Percentiles rank a stretch among this genome's conserved stretches.
phyloP scores from a whole-genome alignment of 2,797 vertebrate genomes.

The Pachyuromys duprasi region DNA sequence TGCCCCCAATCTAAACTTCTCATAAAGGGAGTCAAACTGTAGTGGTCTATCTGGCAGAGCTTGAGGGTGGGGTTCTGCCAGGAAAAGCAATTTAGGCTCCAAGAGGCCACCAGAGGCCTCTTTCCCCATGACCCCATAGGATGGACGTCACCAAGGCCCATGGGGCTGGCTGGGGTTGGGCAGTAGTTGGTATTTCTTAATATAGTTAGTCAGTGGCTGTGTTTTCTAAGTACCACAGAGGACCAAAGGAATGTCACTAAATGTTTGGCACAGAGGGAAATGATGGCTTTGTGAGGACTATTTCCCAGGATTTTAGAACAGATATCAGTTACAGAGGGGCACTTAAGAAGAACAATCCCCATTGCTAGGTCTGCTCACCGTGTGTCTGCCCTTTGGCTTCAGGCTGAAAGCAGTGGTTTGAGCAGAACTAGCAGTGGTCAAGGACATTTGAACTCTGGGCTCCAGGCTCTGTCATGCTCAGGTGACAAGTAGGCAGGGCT shows the following conservation, averaged over 20 bases:
- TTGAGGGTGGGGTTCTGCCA: constrained; percentile 52
- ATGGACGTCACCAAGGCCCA: constrained; percentile 67
- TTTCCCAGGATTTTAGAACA: constrained; percentile 69
- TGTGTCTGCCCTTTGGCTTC: no score
- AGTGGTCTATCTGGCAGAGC: constrained; percentile 57
- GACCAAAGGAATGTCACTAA: constrained; percentile 73
- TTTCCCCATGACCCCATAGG: constrained; percentile 76
- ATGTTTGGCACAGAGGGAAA: constrained; percentile 40
- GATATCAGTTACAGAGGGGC: neutral
- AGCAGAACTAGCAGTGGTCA: neutral
- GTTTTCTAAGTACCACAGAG: constrained; percentile 74
- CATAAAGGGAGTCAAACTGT: constrained; percentile 1
- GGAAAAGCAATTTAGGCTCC: constrained; percentile 77
- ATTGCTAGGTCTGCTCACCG: neutral
- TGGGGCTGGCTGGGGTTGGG: constrained; percentile 42
- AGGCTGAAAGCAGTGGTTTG: neutral
- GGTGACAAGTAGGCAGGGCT: neutral
- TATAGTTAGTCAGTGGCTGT: constrained; percentile 73
- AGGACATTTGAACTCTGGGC: neutral
- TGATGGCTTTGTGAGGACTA: constrained; percentile 34
- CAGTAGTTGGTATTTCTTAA: constrained; percentile 79
- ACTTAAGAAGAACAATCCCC: neutral
- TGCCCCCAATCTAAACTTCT: constrained; percentile 60
- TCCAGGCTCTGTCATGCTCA: neutral
- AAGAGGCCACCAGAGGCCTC: constrained; percentile 69